Conservation (phyloP, 2,797 vertebrate species). For the Pempheris klunzingeri region DNA sequence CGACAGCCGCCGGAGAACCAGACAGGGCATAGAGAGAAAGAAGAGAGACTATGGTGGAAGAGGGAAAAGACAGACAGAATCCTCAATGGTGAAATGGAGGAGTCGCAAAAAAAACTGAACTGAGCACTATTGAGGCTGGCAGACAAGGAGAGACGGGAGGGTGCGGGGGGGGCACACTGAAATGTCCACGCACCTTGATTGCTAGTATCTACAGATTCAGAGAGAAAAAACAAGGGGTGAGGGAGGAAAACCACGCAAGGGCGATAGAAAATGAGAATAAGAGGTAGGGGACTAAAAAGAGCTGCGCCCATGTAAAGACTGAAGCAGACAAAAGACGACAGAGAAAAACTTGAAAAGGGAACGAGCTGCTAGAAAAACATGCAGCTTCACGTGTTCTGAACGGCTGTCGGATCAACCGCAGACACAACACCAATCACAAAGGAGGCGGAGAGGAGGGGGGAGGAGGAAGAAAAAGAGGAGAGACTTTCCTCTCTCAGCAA, state of each 20-base stretch:
- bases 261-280: slow-evolving; percentile 30
- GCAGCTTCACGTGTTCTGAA: slow-evolving; percentile 47
- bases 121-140: slow-evolving; percentile 47
- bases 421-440: slow-evolving; percentile 46
- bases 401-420: slow-evolving; percentile 38
- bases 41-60: slow-evolving; percentile 52
- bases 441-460: background rate
- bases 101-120: slow-evolving; percentile 38
- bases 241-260: slow-evolving; percentile 16
- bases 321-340: slow-evolving; percentile 46
- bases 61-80: slow-evolving; percentile 59
- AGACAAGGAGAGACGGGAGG: slow-evolving; percentile 33
- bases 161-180: background rate
- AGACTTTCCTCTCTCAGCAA: slow-evolving; percentile 39
- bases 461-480: background rate
- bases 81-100: slow-evolving; percentile 53
- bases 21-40: slow-evolving; percentile 56
- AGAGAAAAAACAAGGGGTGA: slow-evolving; percentile 9
- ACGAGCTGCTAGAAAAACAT: slow-evolving; percentile 51
- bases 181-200: slow-evolving; percentile 53
- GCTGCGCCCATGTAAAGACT: slow-evolving; percentile 2
- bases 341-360: slow-evolving; percentile 30
- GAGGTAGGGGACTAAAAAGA: background rate
- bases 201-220: slow-evolving; percentile 20
- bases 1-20: slow-evolving; percentile 75